A percentile compares a stretch with the other conserved stretches of the same genome.
Conservation (phyloP, 2,113 vertebrate species). For the Campylomormyrus tamandua region DNA sequence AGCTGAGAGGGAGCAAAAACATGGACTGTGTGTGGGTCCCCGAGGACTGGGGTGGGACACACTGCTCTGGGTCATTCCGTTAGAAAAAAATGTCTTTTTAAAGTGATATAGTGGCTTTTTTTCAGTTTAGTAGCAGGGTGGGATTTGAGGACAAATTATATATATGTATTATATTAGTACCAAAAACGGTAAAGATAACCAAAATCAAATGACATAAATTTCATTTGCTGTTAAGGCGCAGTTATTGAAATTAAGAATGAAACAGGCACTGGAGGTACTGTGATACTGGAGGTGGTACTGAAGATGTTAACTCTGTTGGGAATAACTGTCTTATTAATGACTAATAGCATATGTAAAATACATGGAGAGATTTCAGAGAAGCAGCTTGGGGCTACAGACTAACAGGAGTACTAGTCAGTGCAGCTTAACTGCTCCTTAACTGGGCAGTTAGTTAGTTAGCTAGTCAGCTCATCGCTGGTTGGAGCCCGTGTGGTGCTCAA, state of each 20-base stretch:
- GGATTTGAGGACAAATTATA: not conserved
- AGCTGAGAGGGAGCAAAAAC: not conserved
- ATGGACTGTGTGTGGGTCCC: not conserved
- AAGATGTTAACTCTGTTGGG: not conserved
- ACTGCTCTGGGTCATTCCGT: not conserved
- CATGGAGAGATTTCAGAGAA: conserved; percentile 2
- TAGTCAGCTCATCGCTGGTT: not conserved
- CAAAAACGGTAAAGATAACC: not conserved
- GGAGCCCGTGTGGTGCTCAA: not conserved
- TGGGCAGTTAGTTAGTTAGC: not conserved
- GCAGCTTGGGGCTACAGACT: not conserved
- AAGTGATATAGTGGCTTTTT: not conserved
- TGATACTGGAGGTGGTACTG: too few species aligned
- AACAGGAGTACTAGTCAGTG: not conserved
- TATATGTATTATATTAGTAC: not conserved
- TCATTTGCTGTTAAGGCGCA: not conserved
- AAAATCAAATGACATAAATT: not conserved
- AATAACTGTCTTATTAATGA: conserved; percentile 2
- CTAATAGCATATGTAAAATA: not conserved
- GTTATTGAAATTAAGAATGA: not conserved
- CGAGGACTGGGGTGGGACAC: not conserved
- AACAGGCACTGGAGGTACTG: not conserved
- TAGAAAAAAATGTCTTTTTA: too few species aligned
- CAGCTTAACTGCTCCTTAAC: not conserved
- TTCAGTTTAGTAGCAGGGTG: not conserved